Base-by-base conservation (phyloP, 1,140 invertebrate species). In the Aphaenogaster floridana region DNA sequence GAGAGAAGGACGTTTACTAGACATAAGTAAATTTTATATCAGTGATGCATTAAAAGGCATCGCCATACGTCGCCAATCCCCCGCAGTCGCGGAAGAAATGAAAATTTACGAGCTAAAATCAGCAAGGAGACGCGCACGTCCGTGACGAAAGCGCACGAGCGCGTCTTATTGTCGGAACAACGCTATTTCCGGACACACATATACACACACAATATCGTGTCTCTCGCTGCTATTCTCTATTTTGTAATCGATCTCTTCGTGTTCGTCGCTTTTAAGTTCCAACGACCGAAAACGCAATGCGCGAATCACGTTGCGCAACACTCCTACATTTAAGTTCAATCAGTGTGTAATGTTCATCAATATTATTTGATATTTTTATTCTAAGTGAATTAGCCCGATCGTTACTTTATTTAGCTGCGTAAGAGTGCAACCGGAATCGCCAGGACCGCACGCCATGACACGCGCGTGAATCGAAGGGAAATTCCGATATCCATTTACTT, bases 21-120 rank as follows among this genome's bases (percentile, higher is more conserved):
- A 50, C 92, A 84, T 95, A 95, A 95, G 93, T 93, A 93, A 94
- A 94, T 95, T 95, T 95, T 95, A 94, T 95, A 95, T 95, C 94
- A 94, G 93, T 93, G 94, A 90, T 94, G 95, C 94, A 92, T 94
- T 93, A 92, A 88, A 61, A 76, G 63, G 91, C 91, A 90, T 91
- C 90, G 90, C 91, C 91, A 89, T 93, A 89, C 86, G 91, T 93
- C 90, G 88, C 92, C 92, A 93, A 92, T 90, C 59, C 88, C 77
- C 87, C 81, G 74, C 59, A 71, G 80, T 87, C 76, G 83, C 71
- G 86, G 89, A 72, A 76, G 34, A 88, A 59, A 57, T 15, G 15
- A 71, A 81, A 84, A 71, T 52, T 68, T 61, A 90, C 66, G 61
- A 89, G 63, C 69, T 71, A 88, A 92, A 81, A 92, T 92, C 68